Base-by-base conservation (phyloP, 2,113 vertebrate species). In the Chaetorhynchus papuensis region DNA sequence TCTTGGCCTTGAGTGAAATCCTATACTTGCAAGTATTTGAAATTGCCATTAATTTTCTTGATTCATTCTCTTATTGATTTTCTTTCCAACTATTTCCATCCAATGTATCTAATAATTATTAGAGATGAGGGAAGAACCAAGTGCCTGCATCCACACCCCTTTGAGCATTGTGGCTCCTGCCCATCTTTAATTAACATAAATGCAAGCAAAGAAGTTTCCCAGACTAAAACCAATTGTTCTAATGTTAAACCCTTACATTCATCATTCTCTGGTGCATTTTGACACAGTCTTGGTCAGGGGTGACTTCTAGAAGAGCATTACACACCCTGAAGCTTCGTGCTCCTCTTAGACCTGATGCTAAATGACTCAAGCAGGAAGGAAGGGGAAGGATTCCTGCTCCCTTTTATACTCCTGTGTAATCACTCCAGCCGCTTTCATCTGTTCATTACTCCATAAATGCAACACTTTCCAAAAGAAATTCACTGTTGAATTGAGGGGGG, bases 31-130 rank as follows among this genome's bases (percentile, higher is more conserved):
- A 92, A 93, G 83, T 95, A 95, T 87, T 94, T 94, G 90, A 96
- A 96, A 93, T 88, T 82, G 76, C 83, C 83, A 95, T 95, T 96
- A 72, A 90, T 95, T 97, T 97, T 94, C 93, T 96, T 95, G 96
- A 95, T 93, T 97, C 94, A 96, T 96, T 95, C 57, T 65, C 89
- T 53, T 91, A 96, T 95, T 95, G 95, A 97, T 96, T 96, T 97
- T 87, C 94, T 92, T 90, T 88, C 93, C 37, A 86, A 71, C 79
- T 94, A 81, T 92, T 90, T 83, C 83, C 83, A 95, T 94, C 76
- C 83, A 88, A 71, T 56, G 68, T 86, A 93, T 92, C 77, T 91
- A 94, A 91, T 82, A 94, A 93, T 94, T 95, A 90, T 94, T 81
- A 90, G 83, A 95, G 80, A 96, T 60, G 76, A 90, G 64, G 83